Evolutionary conservation across 2,888 invertebrate genomes (phyloP), one percentile per base, ranked within the genome.

Genomic region (Eristalis tenax): DNA sequence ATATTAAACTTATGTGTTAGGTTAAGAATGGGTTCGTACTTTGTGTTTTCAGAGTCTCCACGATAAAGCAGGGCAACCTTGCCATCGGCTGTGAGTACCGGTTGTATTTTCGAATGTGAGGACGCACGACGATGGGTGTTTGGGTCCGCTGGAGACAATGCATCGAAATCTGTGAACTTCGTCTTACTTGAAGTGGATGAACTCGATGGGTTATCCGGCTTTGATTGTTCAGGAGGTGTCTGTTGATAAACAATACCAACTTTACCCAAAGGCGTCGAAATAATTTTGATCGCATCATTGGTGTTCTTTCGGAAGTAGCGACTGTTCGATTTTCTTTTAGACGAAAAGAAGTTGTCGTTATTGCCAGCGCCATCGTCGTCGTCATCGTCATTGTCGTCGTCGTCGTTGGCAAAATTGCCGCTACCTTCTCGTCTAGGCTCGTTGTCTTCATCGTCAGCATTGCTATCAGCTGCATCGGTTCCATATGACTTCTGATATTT

Each of bases 31-130:
- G 93, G 93, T 90, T 93, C 93, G 89, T 93, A 93, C 90, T 93
- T 93, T 69, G 93, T 91, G 88, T 91, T 92, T 90, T 93, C 93
- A 86, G 93, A 93, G 90, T 92, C 93, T 89, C 93, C 93, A 80
- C 93, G 93, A 89, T 93, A 93, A 90, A 93, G 92, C 90, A 93
- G 91, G 86, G 93, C 93, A 90, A 93, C 93, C 91, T 93, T 93
- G 90, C 93, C 93, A 92, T 93, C 93, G 89, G 93, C 91, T 88
- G 93, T 93, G 90, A 93, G 91, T 78, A 93, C 93, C 50, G 93
- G 93, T 87, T 93, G 93, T 87, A 93, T 93, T 91, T 93, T 93
- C 68, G 92, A 92, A 91, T 92, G 92, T 89, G 91, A 91, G 89
- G 92, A 91, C 90, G 92, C 91, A 90, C 93, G 91, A 91, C 92